Evolutionary conservation across 2,797 vertebrate genomes (phyloP), one percentile per base, ranked within the genome.

Genomic region (Dendrocincla fuliginosa): DNA sequence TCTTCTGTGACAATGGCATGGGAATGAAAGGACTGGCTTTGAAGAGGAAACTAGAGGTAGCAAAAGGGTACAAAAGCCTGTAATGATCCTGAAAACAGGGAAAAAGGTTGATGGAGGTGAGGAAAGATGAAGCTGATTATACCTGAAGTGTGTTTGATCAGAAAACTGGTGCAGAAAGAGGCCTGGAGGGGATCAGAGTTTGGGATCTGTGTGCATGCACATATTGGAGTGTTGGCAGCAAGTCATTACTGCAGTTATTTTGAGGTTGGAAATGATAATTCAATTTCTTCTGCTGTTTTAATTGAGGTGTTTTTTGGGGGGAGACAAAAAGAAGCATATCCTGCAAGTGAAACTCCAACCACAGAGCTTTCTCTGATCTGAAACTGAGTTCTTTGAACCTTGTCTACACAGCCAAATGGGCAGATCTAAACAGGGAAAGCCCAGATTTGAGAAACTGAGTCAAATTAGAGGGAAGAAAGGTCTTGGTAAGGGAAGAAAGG

Each of bases 1-100:
- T 87, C 76, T 65, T 73, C 68, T 16, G 4, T 0, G 6, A 84
- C 70, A 87, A 65, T 78, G 61, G 73, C 67, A 50, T 33, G 74
- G 65, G 65, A 61, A 70, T 92, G 61, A 86, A 94, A 90, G 49
- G 60, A n/a, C 27, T 46, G 61, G 44, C 73, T 92, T 95, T 90
- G 78, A 93, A 84, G 35, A 59, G 73, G 68, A 53, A 78, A 64
- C 22, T 3, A 52, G 67, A 79, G 80, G 68, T 35, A 90, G 80
- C 4, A 22, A 67, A 84, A 73, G 65, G 50, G 16, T 32, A 57
- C 46, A 88, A 74, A 92, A 84, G 25, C 15, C 50, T 64, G 33
- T 88, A 76, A 90, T 65, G 69, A 77, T 74, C 49, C 16, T 30
- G 59, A 41, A 15, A 71, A 44, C 24, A 27, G 55, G n/a, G 52